phyloP scores from a whole-genome alignment of 2,888 invertebrate species.

The Andricus quercusramuli region DNA sequence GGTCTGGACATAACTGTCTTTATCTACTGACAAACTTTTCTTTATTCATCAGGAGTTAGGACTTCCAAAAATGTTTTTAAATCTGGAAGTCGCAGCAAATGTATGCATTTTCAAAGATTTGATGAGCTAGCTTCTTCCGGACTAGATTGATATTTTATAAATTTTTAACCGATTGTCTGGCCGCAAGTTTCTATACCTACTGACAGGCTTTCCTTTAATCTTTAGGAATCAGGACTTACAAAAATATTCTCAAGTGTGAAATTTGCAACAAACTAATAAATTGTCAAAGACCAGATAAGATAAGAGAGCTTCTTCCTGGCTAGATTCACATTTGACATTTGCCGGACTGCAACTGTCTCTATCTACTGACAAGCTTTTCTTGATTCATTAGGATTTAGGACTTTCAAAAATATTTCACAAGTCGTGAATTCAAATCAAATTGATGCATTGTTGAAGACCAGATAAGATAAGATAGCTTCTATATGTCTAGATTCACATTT shows the following conservation, averaged over 20 bases:
- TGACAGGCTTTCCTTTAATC: too few species aligned
- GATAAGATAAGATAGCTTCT: not conserved
- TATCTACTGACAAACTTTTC: slow-evolving; percentile 14
- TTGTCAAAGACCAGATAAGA: not conserved
- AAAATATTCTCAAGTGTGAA: too few species aligned
- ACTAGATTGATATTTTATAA: too few species aligned
- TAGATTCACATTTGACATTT: slow-evolving; percentile 76
- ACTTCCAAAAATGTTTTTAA: not conserved
- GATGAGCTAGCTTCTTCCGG: not conserved
- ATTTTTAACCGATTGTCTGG: too few species aligned
- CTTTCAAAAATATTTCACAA: not conserved
- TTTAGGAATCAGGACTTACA: too few species aligned
- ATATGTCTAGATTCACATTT: slow-evolving; percentile 70
- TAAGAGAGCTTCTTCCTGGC: slow-evolving; percentile 63
- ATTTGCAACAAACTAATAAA: too few species aligned
- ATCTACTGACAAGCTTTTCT: slow-evolving; percentile 27
- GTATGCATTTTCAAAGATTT: not conserved
- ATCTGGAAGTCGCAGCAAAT: not conserved
- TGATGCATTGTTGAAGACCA: not conserved
- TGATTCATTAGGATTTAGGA: slow-evolving; percentile 28
- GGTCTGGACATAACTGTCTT: slow-evolving; percentile 54
- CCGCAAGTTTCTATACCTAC: too few species aligned
- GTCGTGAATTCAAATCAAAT: not conserved
- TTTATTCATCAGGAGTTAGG: slow-evolving; percentile 34
- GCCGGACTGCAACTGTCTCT: slow-evolving; percentile 50